Evolutionary conservation across 2,113 vertebrate species (phyloP).

Genomic region (Plecturocebus donacophilus): DNA sequence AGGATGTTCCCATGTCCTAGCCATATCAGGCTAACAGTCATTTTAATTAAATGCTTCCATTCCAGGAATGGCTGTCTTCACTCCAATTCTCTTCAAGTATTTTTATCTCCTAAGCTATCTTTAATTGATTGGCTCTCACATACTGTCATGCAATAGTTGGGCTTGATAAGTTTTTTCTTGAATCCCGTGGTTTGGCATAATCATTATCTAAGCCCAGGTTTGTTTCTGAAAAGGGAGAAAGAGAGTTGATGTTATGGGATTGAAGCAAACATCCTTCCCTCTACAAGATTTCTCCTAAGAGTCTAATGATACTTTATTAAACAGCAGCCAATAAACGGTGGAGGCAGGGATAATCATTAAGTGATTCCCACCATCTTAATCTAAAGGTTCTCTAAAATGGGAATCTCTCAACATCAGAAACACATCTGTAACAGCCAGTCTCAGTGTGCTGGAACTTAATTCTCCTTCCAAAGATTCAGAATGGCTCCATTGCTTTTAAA

Average conservation of each 20-base stretch:
- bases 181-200: accelerated
- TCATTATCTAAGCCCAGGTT: not conserved
- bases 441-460: not conserved
- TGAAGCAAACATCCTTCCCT: not conserved
- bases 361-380: accelerated
- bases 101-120: not conserved
- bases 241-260: no score
- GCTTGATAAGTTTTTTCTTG: not conserved
- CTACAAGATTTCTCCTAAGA: not conserved
- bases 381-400: not conserved
- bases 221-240: not conserved
- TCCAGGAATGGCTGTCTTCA: not conserved
- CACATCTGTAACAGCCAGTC: accelerated
- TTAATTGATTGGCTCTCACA: not conserved
- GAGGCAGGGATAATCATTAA: not conserved
- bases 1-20: accelerated
- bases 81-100: not conserved
- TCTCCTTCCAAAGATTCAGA: not conserved
- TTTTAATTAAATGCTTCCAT: not conserved
- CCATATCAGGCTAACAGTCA: not conserved
- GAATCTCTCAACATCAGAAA: not conserved
- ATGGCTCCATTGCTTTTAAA: not conserved
- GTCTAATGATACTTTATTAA: no score
- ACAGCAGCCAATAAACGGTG: not conserved
- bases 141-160: not conserved